Conservation (phyloP, 2,797 vertebrate genomes). For the Nannoperca obscura region DNA sequence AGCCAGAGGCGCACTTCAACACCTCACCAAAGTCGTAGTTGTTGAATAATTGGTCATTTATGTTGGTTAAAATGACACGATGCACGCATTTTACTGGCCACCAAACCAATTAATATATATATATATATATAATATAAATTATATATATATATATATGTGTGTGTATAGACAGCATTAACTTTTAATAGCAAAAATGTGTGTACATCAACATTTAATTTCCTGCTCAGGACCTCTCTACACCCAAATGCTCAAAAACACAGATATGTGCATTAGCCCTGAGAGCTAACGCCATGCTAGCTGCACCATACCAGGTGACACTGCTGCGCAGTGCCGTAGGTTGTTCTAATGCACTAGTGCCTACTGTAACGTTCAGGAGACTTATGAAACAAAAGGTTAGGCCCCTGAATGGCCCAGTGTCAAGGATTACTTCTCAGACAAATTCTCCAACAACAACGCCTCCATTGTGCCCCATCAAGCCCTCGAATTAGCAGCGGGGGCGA, state of each 20-base stretch:
- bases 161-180: too few relatives aligned
- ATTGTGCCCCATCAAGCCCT: constrained; percentile 73
- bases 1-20: background rate
- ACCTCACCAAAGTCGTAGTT: background rate
- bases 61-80: background rate
- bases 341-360: constrained; percentile 29
- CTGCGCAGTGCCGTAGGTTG: constrained; percentile 21
- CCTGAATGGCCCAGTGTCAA: constrained; percentile 69
- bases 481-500: constrained; percentile 73
- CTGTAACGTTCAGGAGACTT: constrained; percentile 70
- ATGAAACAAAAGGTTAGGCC: constrained; percentile 72
- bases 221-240: constrained; percentile 12
- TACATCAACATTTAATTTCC: background rate
- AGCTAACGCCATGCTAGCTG: background rate
- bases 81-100: too few relatives aligned
- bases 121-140: too few relatives aligned
- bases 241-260: background rate
- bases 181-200: background rate
- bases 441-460: constrained; percentile 74
- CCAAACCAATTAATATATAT: too few relatives aligned
- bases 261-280: background rate
- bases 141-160: too few relatives aligned
- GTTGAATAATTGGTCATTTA: background rate
- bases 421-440: constrained; percentile 79
- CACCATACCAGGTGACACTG: background rate